Conservation (phyloP, 2,113 vertebrate species). For the Lichenostomus cassidix region DNA sequence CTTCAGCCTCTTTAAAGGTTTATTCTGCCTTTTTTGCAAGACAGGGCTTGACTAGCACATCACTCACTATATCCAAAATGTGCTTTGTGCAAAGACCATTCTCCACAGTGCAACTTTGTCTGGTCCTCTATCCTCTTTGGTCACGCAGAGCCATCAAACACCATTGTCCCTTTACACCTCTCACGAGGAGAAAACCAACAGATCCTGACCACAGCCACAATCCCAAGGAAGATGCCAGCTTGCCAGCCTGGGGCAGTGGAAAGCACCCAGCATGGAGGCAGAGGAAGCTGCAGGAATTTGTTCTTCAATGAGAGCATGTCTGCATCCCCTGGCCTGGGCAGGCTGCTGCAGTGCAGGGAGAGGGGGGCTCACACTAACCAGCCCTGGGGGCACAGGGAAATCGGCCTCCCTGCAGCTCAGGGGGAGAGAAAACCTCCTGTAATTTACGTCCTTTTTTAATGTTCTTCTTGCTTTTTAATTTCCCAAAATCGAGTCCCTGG, state of each 20-base stretch:
- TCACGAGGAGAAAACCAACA: fast-evolving
- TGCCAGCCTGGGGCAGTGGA: fast-evolving
- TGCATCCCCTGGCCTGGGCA: neutral
- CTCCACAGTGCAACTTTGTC: neutral
- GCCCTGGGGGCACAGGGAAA: neutral
- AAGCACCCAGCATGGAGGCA: neutral
- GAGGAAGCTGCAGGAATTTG: fast-evolving
- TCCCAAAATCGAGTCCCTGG: neutral
- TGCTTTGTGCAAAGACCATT: neutral
- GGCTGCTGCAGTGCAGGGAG: neutral
- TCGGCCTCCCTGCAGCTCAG: neutral
- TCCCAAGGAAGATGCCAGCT: neutral
- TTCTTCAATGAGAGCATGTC: neutral
- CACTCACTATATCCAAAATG: neutral
- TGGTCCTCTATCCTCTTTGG: neutral
- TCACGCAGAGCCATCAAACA: neutral
- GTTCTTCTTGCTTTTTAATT: neutral
- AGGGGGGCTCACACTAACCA: neutral
- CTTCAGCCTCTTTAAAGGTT: neutral
- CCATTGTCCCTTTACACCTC: neutral
- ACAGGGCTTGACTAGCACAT: neutral
- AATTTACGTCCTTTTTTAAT: neutral
- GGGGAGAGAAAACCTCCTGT: neutral
- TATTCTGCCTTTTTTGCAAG: neutral
- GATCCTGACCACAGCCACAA: neutral